Conservation (phyloP, 2,888 invertebrate species). For the Hipparchia semele region DNA sequence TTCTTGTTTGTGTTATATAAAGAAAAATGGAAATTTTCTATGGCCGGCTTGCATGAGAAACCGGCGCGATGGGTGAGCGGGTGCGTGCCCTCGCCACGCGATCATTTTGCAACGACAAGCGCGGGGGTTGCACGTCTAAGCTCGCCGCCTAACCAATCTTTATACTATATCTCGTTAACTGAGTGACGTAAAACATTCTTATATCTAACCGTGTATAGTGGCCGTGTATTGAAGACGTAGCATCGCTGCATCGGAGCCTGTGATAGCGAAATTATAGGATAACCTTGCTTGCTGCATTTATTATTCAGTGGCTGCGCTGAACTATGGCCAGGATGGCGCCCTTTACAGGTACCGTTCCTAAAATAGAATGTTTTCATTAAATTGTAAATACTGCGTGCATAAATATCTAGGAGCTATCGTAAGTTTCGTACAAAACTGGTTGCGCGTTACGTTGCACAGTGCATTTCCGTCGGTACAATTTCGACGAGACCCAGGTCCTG, state of each 20-base stretch:
- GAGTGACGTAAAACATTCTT: conserved; percentile 69
- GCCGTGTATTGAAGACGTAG: conserved; percentile 51
- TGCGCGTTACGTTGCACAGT: conserved; percentile 27
- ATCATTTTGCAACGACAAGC: conserved; percentile 71
- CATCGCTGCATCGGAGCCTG: conserved; percentile 50
- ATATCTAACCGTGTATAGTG: conserved; percentile 54
- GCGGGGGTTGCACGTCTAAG: conserved; percentile 68
- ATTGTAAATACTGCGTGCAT: conserved; percentile 10
- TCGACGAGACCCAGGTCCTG: conserved; percentile 1
- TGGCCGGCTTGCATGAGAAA: conserved; percentile 59
- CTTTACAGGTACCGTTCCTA: conserved; percentile 62
- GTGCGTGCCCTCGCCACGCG: conserved; percentile 61
- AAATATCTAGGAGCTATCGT: not conserved
- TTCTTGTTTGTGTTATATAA: conserved; percentile 25
- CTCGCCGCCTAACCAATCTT: conserved; percentile 49
- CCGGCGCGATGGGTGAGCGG: conserved; percentile 55
- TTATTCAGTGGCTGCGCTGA: conserved; percentile 77
- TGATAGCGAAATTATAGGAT: conserved; percentile 55
- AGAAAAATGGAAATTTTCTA: conserved; percentile 30
- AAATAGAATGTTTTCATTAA: conserved; percentile 27
- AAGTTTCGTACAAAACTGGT: conserved; percentile 21
- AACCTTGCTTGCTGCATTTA: conserved; percentile 76
- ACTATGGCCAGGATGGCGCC: conserved; percentile 77
- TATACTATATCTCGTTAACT: conserved; percentile 70
- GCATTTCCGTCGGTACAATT: conserved; percentile 29